phyloP scores from a whole-genome alignment of 2,113 vertebrate genomes.

The Otolemur garnettii region DNA sequence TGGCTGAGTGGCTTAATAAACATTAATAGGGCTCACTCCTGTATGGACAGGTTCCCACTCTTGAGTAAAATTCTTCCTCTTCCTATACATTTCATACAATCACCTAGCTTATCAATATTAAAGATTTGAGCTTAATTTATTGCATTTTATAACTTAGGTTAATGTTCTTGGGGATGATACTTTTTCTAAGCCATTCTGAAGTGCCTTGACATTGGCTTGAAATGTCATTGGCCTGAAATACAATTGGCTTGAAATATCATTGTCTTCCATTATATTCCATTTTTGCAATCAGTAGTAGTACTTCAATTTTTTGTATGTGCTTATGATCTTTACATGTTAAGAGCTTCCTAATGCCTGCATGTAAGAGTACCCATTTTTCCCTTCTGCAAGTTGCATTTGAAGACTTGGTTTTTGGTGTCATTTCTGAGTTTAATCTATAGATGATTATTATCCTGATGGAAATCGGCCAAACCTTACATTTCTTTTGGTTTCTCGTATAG shows the following conservation, averaged over 20 bases:
- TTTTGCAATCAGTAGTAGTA: not conserved
- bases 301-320: constrained; percentile 30
- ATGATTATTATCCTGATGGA: not conserved
- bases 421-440: not conserved
- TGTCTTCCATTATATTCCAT: not conserved
- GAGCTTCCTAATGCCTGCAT: not conserved
- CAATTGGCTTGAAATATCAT: not conserved
- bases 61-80: constrained; percentile 9
- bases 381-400: not conserved
- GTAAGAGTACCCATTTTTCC: not conserved
- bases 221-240: no score
- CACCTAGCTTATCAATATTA: not conserved
- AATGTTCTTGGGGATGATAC: not conserved
- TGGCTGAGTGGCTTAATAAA: not conserved
- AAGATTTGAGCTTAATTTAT: constrained; percentile 4
- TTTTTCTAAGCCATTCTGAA: not conserved
- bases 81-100: not conserved
- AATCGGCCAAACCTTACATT: not conserved
- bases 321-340: not conserved
- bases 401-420: not conserved
- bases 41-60: not conserved
- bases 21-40: fast-evolving
- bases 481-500: constrained; percentile 32
- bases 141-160: constrained; percentile 33
- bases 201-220: no score